phyloP scores from a whole-genome alignment of 2,888 invertebrate genomes.

The Tiliacea aurago region DNA sequence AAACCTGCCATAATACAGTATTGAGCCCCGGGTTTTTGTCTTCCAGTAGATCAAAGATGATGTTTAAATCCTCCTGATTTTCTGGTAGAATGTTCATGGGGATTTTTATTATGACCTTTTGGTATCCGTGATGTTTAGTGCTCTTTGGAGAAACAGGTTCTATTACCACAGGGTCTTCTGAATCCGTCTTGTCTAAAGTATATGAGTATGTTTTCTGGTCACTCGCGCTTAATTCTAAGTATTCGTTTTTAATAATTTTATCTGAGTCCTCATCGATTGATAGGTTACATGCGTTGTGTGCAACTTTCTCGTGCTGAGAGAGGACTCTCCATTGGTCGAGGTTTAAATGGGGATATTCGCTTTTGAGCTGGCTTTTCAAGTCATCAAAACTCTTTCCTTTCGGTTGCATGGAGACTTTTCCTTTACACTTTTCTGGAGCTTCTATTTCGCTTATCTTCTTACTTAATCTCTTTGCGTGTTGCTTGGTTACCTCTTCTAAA shows the following conservation, averaged over 20 bases:
- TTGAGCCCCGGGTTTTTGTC: constrained; percentile 85
- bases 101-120: constrained; percentile 79
- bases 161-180: constrained; percentile 65
- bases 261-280: constrained; percentile 29
- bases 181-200: constrained; percentile 37
- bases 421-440: constrained; percentile 51
- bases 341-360: constrained; percentile 50
- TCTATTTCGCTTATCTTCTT: constrained; percentile 50
- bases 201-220: constrained; percentile 44
- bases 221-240: constrained; percentile 26
- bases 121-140: constrained; percentile 66
- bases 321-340: constrained; percentile 48
- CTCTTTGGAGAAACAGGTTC: constrained; percentile 65
- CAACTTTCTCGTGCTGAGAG: constrained; percentile 24
- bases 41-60: constrained; percentile 83
- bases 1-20: constrained; percentile 82
- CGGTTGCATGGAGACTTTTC: constrained; percentile 15
- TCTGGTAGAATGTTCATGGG: constrained; percentile 80
- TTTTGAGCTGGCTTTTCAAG: constrained; percentile 27
- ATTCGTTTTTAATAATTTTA: constrained; percentile 23
- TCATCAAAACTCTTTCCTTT: constrained; percentile 51
- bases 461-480: constrained; percentile 57
- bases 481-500: constrained; percentile 75
- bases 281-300: constrained; percentile 20
- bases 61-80: constrained; percentile 80